Evolutionary conservation across 2,113 vertebrate species (phyloP), one percentile per base, ranked within the genome.

Genomic region (Turdus rufiventris): DNA sequence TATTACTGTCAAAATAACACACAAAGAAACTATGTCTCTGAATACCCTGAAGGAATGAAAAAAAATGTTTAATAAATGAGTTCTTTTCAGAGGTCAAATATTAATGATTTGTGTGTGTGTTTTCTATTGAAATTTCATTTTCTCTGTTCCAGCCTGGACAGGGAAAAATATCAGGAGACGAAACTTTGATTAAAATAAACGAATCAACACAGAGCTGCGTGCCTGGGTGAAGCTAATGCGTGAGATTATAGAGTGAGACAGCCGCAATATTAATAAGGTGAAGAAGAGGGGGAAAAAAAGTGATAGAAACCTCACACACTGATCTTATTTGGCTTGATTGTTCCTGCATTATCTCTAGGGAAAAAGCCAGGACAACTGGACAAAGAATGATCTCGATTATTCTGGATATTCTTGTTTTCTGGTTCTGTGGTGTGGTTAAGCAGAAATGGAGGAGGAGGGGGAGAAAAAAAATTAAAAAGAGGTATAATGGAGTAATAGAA

Each of bases 171-270:
- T 90, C 91, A 94, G 51, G 53, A 93, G 85, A 80, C 17, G 0
- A 90, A 94, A 92, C 54, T 90, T 78, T 92, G 95, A 97, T 96
- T 97, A 95, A 95, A 96, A 96, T 96, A 96, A 96, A 94, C 15
- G 85, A 93, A 96, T 96, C 86, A 85, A 89, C 70, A 70, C 29
- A 62, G 65, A 88, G 85, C 58, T 73, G 62, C 2, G 13, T 74
- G 92, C 53, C 54, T 2, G 74, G 50, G 79, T 88, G 89, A 95
- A 93, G 91, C 80, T 79, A 92, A 94, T 10, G 9, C 50, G 20
- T 74, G 88, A 86, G 91, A 86, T 95, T 96, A 97, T 75, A 38
- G 74, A 91, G 88, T 68, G 47, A 0, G 63, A 88, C 93, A 97
- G 88, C 68, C 95, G 88, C 91, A 97, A 96, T 96, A 96, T 96